These are phyloP conservation scores for Amblyjoppa proteus DNA, from an alignment of 2,888 invertebrate species.

Conservation along the genomic window DNA sequence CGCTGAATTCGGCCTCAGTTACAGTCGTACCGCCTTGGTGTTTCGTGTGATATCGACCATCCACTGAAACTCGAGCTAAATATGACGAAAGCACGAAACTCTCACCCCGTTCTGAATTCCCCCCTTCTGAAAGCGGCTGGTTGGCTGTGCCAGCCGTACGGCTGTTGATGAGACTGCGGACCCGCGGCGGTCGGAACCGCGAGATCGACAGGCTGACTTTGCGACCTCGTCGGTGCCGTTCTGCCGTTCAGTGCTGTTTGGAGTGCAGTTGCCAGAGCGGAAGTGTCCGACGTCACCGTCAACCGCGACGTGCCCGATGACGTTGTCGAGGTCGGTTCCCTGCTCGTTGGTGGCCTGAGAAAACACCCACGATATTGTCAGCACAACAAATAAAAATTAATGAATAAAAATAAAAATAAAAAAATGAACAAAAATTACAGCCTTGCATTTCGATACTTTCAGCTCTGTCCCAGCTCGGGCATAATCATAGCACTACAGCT, in stretches of 20 bases:
- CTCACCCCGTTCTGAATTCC: slow-evolving; percentile 82
- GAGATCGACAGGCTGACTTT: slow-evolving; percentile 85
- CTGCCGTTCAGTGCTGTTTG: slow-evolving; percentile 80
- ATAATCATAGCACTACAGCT: slow-evolving; percentile 53
- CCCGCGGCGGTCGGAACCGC: slow-evolving; percentile 76
- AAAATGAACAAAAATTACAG: background rate
- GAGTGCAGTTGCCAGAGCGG: slow-evolving; percentile 80
- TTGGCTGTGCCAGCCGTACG: slow-evolving; percentile 82
- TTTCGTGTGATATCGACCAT: background rate
- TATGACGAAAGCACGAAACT: slow-evolving; percentile 1
- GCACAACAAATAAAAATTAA: background rate
- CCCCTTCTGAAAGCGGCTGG: slow-evolving; percentile 82
- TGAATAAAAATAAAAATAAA: background rate
- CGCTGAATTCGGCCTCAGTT: too few species aligned
- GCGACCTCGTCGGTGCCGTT: slow-evolving; percentile 84
- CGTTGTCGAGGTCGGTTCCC: slow-evolving; percentile 80
- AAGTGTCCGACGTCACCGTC: slow-evolving; percentile 82
- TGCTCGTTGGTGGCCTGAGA: slow-evolving; percentile 78
- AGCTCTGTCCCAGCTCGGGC: slow-evolving; percentile 1
- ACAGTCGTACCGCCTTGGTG: background rate
- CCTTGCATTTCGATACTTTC: slow-evolving; percentile 33
- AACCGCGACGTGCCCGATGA: slow-evolving; percentile 81
- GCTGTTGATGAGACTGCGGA: slow-evolving; percentile 71
- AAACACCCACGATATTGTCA: slow-evolving; percentile 32
- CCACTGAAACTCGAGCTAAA: background rate